These are phyloP conservation scores for Upupa epops DNA, from an alignment of 2,113 vertebrate species.

Conservation along the genomic window DNA sequence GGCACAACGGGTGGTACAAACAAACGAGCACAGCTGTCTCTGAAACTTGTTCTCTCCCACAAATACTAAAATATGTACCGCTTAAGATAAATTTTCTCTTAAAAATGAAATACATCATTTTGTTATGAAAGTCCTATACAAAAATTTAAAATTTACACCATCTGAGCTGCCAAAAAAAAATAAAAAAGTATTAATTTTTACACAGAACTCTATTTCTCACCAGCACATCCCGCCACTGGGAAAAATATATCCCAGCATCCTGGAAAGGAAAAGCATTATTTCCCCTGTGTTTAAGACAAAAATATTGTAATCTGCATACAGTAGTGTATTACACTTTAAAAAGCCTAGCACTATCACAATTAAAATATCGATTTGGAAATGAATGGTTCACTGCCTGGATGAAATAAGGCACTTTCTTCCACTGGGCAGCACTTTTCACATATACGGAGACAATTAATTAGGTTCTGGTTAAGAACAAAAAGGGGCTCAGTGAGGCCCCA, in stretches of 20 bases:
- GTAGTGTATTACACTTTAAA: constrained; percentile 80
- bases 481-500: constrained; percentile 66
- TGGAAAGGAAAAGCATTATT: constrained; percentile 74
- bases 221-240: constrained; percentile 82
- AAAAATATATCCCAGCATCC: constrained; percentile 77
- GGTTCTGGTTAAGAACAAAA: constrained; percentile 60
- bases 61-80: constrained; percentile 84
- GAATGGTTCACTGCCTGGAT: constrained; percentile 73
- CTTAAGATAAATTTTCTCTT: constrained; percentile 73
- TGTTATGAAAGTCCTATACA: constrained; percentile 91
- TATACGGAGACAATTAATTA: constrained; percentile 64
- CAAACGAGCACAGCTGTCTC: constrained; percentile 60
- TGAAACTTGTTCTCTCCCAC: constrained; percentile 63
- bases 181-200: constrained; percentile 83
- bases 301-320: constrained; percentile 78
- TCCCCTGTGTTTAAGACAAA: constrained; percentile 85
- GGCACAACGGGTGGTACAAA: constrained; percentile 75
- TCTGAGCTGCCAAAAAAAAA: constrained; percentile 94
- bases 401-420: constrained; percentile 88
- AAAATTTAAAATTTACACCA: constrained; percentile 90
- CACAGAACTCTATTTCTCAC: constrained; percentile 87
- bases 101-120: constrained; percentile 82
- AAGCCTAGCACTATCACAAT: constrained; percentile 69
- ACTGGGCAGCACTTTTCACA: constrained; percentile 66
- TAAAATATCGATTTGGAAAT: constrained; percentile 75